phyloP scores from a whole-genome alignment of 2,888 invertebrate species.

The Cenopis cana region DNA sequence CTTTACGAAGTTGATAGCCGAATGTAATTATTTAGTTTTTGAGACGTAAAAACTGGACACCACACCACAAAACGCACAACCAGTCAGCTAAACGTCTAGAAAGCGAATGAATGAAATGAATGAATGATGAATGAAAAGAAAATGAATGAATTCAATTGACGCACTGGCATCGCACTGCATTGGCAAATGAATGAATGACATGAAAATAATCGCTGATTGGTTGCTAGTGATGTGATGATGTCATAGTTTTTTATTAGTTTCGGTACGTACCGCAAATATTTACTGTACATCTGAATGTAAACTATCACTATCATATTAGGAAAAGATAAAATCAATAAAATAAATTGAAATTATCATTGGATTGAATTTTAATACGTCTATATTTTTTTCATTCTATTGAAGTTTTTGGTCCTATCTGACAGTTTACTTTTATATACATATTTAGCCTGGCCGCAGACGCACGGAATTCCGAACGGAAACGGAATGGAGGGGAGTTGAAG shows the following conservation, averaged over 20 bases:
- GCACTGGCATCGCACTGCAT: too few relatives aligned
- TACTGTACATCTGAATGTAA: neutral
- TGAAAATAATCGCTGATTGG: neutral
- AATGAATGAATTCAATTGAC: too few relatives aligned
- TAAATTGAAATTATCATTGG: too few relatives aligned
- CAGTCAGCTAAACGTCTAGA: neutral
- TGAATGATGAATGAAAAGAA: conserved; percentile 1
- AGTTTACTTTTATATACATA: too few relatives aligned
- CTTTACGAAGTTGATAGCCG: conserved; percentile 4
- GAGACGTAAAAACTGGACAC: neutral
- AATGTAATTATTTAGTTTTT: conserved; percentile 1
- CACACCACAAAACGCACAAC: neutral
- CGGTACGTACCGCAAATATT: conserved; percentile 14
- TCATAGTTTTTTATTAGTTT: neutral
- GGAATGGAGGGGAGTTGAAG: too few relatives aligned
- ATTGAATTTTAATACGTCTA: too few relatives aligned
- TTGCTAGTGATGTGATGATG: neutral
- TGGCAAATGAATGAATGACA: neutral
- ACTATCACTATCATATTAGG: too few relatives aligned
- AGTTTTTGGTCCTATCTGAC: too few relatives aligned
- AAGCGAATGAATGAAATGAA: conserved; percentile 5
- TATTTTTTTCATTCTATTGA: too few relatives aligned
- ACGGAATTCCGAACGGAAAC: too few relatives aligned
- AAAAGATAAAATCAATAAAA: too few relatives aligned
- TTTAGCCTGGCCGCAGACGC: too few relatives aligned